Evolutionary conservation across 2,797 vertebrate genomes (phyloP).

Genomic region (Aphelocoma californica): DNA sequence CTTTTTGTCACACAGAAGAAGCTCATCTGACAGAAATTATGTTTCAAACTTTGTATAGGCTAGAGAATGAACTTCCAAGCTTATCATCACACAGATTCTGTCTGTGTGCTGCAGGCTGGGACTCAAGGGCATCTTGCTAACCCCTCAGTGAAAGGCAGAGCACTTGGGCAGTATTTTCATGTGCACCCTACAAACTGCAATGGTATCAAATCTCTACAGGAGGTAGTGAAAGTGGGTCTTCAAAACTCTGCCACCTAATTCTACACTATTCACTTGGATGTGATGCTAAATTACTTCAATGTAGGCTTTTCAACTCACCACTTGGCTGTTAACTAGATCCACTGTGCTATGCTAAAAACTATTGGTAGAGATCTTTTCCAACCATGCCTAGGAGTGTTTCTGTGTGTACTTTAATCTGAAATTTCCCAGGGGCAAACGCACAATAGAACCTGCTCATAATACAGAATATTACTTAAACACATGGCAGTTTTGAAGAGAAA

Average conservation of each 20-base stretch:
- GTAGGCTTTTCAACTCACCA: background rate
- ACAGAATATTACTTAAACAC: background rate
- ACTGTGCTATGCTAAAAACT: background rate
- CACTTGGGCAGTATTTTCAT: background rate
- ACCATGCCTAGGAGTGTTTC: background rate
- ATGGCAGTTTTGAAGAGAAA: background rate
- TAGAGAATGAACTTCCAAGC: background rate
- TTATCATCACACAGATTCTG: background rate
- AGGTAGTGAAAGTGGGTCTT: background rate
- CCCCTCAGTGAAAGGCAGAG: background rate
- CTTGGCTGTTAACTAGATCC: background rate
- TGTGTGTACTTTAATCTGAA: background rate
- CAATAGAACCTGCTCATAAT: background rate
- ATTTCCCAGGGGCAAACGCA: background rate
- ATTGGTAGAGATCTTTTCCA: background rate
- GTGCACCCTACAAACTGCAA: background rate
- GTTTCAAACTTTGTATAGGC: background rate
- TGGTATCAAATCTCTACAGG: fast-evolving
- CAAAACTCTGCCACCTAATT: background rate
- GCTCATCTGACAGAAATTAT: background rate
- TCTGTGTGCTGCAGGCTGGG: background rate
- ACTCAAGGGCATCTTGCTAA: background rate
- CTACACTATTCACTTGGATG: background rate
- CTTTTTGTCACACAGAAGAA: background rate
- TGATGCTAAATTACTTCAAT: background rate